A percentile compares a stretch with the other conserved stretches of the same genome.
Conservation (phyloP, 1,140 invertebrate genomes). For the Diploscapter pachys region DNA sequence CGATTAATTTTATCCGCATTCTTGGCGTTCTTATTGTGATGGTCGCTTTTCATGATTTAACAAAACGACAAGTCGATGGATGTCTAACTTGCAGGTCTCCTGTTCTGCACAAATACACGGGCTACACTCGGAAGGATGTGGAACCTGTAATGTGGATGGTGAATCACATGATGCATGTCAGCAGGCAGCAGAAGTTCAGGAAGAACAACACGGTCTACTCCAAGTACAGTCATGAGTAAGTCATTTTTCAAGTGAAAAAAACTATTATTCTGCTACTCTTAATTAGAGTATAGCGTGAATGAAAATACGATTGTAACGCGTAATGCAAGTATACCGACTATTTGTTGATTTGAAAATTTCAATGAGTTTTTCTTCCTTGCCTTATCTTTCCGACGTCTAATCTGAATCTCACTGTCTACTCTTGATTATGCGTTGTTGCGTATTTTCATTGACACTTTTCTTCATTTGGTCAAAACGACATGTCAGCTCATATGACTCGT, state of each 20-base stretch:
- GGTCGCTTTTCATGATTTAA: slow-evolving; percentile 15
- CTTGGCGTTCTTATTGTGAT: neutral
- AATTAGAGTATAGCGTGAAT: no score
- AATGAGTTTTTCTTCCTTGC: neutral
- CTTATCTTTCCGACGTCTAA: neutral
- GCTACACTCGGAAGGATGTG: slow-evolving; percentile 75
- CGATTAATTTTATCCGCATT: neutral
- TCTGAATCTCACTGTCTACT: neutral
- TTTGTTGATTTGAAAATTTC: neutral
- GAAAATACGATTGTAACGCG: no score
- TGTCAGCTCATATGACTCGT: no score
- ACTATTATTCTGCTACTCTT: slow-evolving; percentile 4
- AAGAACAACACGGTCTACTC: slow-evolving; percentile 78
- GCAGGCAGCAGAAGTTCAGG: slow-evolving; percentile 67
- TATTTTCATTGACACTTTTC: neutral
- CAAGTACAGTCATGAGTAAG: slow-evolving; percentile 89
- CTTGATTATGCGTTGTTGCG: neutral
- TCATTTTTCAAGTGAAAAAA: slow-evolving; percentile 33
- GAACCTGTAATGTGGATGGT: slow-evolving; percentile 70
- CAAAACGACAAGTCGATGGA: slow-evolving; percentile 14
- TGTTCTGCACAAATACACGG: slow-evolving; percentile 80
- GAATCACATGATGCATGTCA: slow-evolving; percentile 73
- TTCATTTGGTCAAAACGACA: neutral
- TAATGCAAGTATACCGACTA: no score
- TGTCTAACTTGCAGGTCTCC: slow-evolving; percentile 67